Base-by-base conservation (phyloP, 2,797 vertebrate species). In the Pelobates cultripes region DNA sequence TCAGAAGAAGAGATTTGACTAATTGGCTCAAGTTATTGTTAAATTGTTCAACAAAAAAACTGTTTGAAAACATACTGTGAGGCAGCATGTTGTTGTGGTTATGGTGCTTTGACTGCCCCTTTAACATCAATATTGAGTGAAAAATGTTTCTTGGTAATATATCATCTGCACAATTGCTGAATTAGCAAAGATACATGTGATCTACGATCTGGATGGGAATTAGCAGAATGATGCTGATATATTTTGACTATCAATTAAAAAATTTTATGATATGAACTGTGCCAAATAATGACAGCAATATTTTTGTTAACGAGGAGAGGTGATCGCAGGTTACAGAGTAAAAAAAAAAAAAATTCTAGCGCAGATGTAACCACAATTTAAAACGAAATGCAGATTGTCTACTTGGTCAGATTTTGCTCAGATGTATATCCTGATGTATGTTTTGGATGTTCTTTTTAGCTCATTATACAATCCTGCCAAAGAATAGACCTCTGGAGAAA, bases 381-480 rank as follows among this genome's bases (percentile, higher is more conserved):
- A 71, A 44, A 78, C 1, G 43, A 70, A 15, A 15, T 70, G 68
- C 42, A 70, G 42, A 43, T 15, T 70, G 41, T 68, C 13, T 70
- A 44, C 42, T 40, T 41, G 63, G 69, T 82, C 47, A 67, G 17
- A 66, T 71, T 70, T 28, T 70, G 15, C 61, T 13, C 69, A 67
- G 75, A 75, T 75, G 71, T 75, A 64, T 44, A 55, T 57, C 51
- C 77, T 73, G 61, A 63, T 70, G 64, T 75, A 70, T 83, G 55
- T 43, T 61, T 64, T 75, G 72, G 67, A 75, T 79, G 77, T 78
- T 79, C 43, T 53, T 72, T 28, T 77, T 53, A 70, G 77, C 72
- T 75, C 71, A 79, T 75, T 84, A 43, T 6, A 44, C 55, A 40
- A 44, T 68, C 43, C 76, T 78, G 71, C 81, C 76, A 83, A 79